phyloP scores from a whole-genome alignment of 2,797 vertebrate genomes.

The Sandelia bainsii region DNA sequence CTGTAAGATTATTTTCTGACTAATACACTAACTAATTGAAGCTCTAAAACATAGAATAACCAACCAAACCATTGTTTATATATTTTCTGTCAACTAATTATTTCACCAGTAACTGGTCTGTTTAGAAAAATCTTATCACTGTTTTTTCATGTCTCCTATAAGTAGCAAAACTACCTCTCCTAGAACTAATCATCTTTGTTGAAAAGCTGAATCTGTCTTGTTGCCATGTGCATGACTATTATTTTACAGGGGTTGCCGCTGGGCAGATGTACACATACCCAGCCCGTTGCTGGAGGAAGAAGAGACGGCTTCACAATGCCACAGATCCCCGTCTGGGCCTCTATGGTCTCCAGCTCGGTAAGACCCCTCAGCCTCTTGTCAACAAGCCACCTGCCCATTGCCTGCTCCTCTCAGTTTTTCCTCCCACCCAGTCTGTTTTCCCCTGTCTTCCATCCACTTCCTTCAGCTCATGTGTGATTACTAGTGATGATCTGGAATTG shows the following conservation, averaged over 20 bases:
- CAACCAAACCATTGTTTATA: background rate
- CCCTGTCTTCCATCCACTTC: slow-evolving; percentile 29
- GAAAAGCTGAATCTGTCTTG: slow-evolving; percentile 1
- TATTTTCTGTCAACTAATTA: background rate
- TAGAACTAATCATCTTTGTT: background rate
- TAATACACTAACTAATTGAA: background rate
- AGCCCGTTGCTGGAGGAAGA: slow-evolving; percentile 98
- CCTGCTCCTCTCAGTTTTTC: slow-evolving; percentile 17
- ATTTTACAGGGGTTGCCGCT: slow-evolving; percentile 86
- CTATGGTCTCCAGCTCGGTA: slow-evolving; percentile 94
- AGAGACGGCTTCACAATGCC: slow-evolving; percentile 92
- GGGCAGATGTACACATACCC: slow-evolving; percentile 97
- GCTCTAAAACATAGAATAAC: background rate
- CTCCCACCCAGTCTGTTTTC: background rate
- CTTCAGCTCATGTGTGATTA: slow-evolving; percentile 66
- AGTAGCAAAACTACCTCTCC: background rate
- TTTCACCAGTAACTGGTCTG: background rate
- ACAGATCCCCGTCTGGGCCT: slow-evolving; percentile 93
- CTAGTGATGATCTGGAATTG: slow-evolving; percentile 65
- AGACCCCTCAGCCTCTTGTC: slow-evolving; percentile 48
- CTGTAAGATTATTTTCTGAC: background rate
- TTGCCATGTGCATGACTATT: background rate
- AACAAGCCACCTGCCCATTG: slow-evolving; percentile 22
- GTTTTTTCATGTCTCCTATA: background rate
- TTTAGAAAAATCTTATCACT: background rate